Base-by-base conservation (phyloP, 2,113 vertebrate genomes). In the Scalopus aquaticus region DNA sequence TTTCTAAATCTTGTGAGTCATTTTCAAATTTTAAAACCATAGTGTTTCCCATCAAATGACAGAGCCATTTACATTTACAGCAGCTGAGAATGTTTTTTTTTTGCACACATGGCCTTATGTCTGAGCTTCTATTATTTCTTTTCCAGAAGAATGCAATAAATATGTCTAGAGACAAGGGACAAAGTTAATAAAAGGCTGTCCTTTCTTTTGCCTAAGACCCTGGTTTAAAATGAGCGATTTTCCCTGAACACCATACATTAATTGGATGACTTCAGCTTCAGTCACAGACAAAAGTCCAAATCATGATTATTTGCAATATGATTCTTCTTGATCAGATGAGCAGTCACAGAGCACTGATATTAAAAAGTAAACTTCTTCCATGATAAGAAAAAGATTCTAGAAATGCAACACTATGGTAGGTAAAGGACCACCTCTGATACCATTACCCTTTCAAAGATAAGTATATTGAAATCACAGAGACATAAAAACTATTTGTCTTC, bases 131-230 rank as follows among this genome's bases (percentile, higher is more conserved):
- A 97, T 98, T 98, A 97, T 97, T 98, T 98, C 96, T 98, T 78
- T 97, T 98, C 97, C 93, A 97, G 97, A 94, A 98, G 85, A 98
- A 98, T 97, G 96, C 96, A 98, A 98, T 98, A 98, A 98, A 98
- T 97, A 97, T 94, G 87, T 97, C 96, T 97, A 97, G 94, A 98
- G 97, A 97, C 96, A 98, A 97, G 95, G 92, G 94, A 98, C 97
- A 97, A 97, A 98, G 97, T 98, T 98, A 98, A 98, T 98, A 98
- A 98, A 98, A 98, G 97, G 20, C 95, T 96, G 96, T 98, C 97
- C 96, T 98, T 98, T 98, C 82, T 94, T 97, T 96, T 98, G 96
- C 95, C 90, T 96, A 97, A 94, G 92, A 96, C 85, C 95, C 62
- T 96, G 80, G 79, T 97, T 97, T 97, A 97, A 98, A 98, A 96